These are phyloP conservation scores for Pseudomyrmex sp. DNA, from an alignment of 1,140 invertebrate species.

Conservation along the genomic window DNA sequence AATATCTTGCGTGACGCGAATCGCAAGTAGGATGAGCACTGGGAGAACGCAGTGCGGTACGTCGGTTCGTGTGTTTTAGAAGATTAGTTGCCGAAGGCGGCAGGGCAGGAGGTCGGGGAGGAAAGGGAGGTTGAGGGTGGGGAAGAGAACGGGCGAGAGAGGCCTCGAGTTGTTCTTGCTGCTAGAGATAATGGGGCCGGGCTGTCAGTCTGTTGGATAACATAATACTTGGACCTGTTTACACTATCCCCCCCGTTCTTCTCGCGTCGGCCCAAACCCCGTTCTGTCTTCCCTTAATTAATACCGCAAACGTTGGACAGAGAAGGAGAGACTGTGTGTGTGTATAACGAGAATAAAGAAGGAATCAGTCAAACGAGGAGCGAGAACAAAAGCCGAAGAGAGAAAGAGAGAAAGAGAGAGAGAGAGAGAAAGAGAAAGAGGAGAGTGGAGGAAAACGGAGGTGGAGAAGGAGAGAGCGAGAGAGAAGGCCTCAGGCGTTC, in stretches of 20 bases:
- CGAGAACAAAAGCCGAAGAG: conserved; percentile 2
- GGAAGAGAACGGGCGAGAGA: conserved; percentile 31
- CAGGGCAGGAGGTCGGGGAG: not conserved
- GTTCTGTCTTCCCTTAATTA: conserved; percentile 73
- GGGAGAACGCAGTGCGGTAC: conserved; percentile 30
- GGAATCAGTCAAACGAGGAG: conserved; percentile 29
- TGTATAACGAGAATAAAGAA: conserved; percentile 38
- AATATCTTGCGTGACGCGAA: conserved; percentile 66
- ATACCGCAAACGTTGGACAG: conserved; percentile 49
- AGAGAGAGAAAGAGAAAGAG: not conserved
- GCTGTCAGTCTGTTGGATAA: conserved; percentile 76
- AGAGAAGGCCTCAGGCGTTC: conserved; percentile 50
- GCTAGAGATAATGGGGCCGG: conserved; percentile 71
- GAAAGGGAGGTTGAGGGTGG: conserved; percentile 4
- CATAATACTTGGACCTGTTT: conserved; percentile 78
- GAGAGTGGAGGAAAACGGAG: not conserved
- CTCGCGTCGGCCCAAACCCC: conserved; percentile 45
- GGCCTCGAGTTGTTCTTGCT: conserved; percentile 73
- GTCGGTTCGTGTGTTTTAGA: conserved; percentile 72
- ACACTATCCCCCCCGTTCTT: conserved; percentile 67
- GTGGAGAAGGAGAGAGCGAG: not conserved
- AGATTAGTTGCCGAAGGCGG: conserved; percentile 76
- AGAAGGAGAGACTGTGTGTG: conserved; percentile 22
- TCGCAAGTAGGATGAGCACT: conserved; percentile 60
- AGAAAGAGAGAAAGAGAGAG: not conserved